These are phyloP conservation scores for Catagonus wagneri DNA, from an alignment of 2,113 vertebrate species.

Conservation along the genomic window DNA sequence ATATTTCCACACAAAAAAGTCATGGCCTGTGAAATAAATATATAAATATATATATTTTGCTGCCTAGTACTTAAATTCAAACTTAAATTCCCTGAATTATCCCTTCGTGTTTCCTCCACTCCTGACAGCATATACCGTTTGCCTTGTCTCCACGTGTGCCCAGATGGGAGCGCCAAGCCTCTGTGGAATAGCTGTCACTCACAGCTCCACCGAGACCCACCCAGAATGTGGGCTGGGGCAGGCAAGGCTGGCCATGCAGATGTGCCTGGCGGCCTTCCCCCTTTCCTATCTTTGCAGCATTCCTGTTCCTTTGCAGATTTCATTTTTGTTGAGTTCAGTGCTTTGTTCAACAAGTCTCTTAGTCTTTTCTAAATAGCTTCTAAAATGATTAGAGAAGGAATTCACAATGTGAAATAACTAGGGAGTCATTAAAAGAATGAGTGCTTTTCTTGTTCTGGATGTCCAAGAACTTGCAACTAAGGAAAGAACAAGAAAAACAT, in stretches of 20 bases:
- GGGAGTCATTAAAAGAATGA: background rate
- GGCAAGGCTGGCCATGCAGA: background rate
- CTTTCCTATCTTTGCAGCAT: background rate
- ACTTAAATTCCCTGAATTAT: background rate
- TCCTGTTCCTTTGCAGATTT: background rate
- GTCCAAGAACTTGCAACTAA: background rate
- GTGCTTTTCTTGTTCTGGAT: background rate
- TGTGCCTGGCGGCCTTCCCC: background rate
- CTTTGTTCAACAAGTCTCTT: conserved; percentile 38
- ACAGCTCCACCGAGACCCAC: background rate
- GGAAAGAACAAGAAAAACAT: background rate
- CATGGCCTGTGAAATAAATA: background rate
- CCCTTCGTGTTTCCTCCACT: background rate
- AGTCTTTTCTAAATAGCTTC: conserved; percentile 55
- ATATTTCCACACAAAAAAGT: conserved; percentile 3
- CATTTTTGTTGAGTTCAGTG: background rate
- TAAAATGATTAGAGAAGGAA: conserved; percentile 45
- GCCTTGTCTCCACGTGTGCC: background rate
- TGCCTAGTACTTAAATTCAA: conserved; percentile 7
- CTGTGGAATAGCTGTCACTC: background rate
- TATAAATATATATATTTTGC: background rate
- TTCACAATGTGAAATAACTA: background rate
- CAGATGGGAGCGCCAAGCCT: background rate
- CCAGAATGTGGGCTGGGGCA: background rate
- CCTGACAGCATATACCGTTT: background rate